Evolutionary conservation across 2,888 invertebrate genomes (phyloP).

Genomic region (Hyposoter didymator): DNA sequence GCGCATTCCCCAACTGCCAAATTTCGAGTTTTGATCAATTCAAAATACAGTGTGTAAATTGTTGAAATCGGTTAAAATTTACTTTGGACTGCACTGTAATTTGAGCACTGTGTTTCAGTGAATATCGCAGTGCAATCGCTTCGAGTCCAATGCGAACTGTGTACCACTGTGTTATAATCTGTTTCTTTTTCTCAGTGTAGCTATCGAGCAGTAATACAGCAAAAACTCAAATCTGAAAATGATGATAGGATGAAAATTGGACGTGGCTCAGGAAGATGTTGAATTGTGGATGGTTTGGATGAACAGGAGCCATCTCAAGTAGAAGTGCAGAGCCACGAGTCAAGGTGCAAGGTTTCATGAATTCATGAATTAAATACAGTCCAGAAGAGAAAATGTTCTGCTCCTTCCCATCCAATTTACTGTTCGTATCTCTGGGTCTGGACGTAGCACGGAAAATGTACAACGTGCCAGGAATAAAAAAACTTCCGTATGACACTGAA

Average conservation of each 20-base stretch:
- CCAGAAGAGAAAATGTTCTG: conserved; percentile 4
- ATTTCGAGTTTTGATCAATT: too few species aligned
- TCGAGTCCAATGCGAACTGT: too few species aligned
- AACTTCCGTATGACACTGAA: conserved; percentile 3
- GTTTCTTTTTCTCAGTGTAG: too few species aligned
- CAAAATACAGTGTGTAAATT: too few species aligned
- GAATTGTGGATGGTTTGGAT: background rate
- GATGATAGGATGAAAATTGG: background rate
- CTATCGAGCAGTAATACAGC: background rate
- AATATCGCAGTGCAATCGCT: too few species aligned
- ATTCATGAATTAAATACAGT: conserved; percentile 22
- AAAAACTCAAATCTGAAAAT: background rate
- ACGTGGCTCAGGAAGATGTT: background rate
- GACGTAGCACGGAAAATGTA: conserved; percentile 3
- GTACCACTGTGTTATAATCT: too few species aligned
- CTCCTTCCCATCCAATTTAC: conserved; percentile 19
- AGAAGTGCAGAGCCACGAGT: background rate
- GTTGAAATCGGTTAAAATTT: too few species aligned
- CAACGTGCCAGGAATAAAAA: conserved; percentile 47
- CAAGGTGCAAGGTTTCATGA: background rate
- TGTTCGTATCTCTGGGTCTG: background rate
- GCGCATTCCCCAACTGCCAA: too few species aligned
- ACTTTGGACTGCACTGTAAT: too few species aligned
- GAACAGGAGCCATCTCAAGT: background rate
- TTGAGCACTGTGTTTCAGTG: too few species aligned